Evolutionary conservation across 2,113 vertebrate genomes (phyloP), one percentile per base, ranked within the genome.

Genomic region (Salminus brasiliensis): DNA sequence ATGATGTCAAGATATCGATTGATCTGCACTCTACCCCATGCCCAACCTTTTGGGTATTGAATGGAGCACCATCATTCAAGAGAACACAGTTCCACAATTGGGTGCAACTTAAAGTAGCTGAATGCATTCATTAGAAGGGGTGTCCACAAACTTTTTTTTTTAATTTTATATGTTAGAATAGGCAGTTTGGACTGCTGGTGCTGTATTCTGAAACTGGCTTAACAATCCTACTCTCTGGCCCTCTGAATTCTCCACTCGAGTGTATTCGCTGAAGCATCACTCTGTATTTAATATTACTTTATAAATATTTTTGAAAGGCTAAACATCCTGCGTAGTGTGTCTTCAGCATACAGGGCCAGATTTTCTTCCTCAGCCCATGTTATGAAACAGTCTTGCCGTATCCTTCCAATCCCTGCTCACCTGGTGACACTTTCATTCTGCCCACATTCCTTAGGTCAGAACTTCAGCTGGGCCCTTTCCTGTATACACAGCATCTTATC

Each of bases 401-500:
- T 36, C 30, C 27, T 32, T 32, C 6, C 21, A 65, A 67, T 60
- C 36, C n/a, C 30, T 66, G 15, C 25, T 59, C 47, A 60, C 41
- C 5, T 43, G n/a, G 34, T 30, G 57, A 32, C 4, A n/a, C 16
- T 63, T 79, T 78, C 45, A 36, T 78, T 62, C 4, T 36, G 41
- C 18, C 30, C 21, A 32, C 30, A 65, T 41, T 79, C 45, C 59
- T 79, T 34, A 72, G 65, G 69, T 49, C 60, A 52, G 47, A 43
- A 53, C 32, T 72, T 59, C 77, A 72, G 59, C 69, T 79, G 69
- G 57, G 45, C 34, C 52, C 18, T 41, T 53, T 63, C 34, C 30
- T 60, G 21, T 30, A 23, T 49, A 62, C 69, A 70, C 10, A 47
- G 27, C 60, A 13, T 71, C 62, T 71, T 75, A 79, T 79, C 71